Conservation (phyloP, 2,797 vertebrate genomes). For the Mus caroli region DNA sequence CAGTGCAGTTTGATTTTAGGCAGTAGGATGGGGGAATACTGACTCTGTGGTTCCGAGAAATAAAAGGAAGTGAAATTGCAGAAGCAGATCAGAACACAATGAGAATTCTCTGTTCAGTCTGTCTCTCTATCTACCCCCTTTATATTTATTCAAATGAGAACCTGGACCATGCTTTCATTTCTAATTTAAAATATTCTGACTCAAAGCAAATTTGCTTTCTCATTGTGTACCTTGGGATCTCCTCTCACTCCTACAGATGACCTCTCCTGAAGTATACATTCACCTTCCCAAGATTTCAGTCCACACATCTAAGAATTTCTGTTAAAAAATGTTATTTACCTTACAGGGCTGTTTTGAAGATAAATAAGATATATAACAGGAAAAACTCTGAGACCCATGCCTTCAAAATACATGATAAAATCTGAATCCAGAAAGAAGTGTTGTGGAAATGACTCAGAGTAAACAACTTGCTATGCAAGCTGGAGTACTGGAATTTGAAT, state of each 20-base stretch:
- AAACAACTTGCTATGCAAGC: not conserved
- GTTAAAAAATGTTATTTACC: not conserved
- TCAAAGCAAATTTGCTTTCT: not conserved
- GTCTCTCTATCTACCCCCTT: not conserved
- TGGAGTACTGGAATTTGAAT: not conserved
- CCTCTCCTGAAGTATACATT: not conserved
- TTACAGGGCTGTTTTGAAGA: not conserved
- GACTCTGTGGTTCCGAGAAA: not conserved
- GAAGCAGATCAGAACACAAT: not conserved
- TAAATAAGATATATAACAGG: not conserved
- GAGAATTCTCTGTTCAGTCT: not conserved
- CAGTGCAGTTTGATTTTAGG: not conserved
- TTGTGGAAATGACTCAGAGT: not conserved
- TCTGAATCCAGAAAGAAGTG: not conserved
- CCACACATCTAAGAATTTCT: not conserved
- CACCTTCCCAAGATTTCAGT: not conserved
- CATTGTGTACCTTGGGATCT: not conserved
- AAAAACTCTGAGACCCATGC: not conserved
- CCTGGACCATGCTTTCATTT: rapidly evolving
- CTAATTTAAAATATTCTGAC: not conserved
- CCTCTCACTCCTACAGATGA: not conserved
- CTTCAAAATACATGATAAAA: not conserved
- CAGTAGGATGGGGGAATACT: not conserved
- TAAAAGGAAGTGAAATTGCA: not conserved
- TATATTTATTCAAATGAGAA: not conserved